These are phyloP conservation scores for Nowickia ferox DNA, from an alignment of 2,888 invertebrate species.

Conservation along the genomic window DNA sequence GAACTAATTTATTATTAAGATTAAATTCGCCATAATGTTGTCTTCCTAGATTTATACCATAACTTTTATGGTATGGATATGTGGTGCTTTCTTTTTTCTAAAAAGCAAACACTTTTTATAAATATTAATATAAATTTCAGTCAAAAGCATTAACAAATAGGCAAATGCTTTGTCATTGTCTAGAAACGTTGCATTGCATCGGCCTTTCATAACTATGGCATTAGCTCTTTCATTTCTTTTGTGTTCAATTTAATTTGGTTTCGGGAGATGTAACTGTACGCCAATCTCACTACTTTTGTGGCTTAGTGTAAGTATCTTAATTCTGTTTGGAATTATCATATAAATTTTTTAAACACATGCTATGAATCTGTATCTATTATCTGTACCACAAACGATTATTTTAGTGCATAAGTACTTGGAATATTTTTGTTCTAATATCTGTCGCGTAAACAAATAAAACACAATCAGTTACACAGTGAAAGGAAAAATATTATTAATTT, in stretches of 20 bases:
- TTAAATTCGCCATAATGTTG: too few relatives aligned
- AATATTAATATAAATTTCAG: too few relatives aligned
- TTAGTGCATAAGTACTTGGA: constrained; percentile 34
- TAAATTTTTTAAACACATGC: constrained; percentile 45
- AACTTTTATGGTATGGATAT: too few relatives aligned
- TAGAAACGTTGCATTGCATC: too few relatives aligned
- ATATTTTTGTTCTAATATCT: constrained; percentile 50
- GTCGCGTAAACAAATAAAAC: constrained; percentile 71
- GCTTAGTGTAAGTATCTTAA: constrained; percentile 4
- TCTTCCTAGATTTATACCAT: too few relatives aligned
- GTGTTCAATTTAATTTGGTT: not conserved
- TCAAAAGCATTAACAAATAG: too few relatives aligned
- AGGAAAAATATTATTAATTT: constrained; percentile 33
- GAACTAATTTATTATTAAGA: too few relatives aligned
- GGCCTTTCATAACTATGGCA: too few relatives aligned
- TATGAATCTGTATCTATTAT: constrained; percentile 51
- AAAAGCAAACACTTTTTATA: too few relatives aligned
- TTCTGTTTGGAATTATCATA: constrained; percentile 54
- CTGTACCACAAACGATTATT: constrained; percentile 26
- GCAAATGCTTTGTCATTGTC: too few relatives aligned
- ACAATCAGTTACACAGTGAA: constrained; percentile 63
- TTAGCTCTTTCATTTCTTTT: too few relatives aligned
- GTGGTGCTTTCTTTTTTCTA: too few relatives aligned
- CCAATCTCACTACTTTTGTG: not conserved
- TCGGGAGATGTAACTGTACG: not conserved